Base-by-base conservation (phyloP, 2,113 vertebrate species). In the Spheniscus mendiculus region DNA sequence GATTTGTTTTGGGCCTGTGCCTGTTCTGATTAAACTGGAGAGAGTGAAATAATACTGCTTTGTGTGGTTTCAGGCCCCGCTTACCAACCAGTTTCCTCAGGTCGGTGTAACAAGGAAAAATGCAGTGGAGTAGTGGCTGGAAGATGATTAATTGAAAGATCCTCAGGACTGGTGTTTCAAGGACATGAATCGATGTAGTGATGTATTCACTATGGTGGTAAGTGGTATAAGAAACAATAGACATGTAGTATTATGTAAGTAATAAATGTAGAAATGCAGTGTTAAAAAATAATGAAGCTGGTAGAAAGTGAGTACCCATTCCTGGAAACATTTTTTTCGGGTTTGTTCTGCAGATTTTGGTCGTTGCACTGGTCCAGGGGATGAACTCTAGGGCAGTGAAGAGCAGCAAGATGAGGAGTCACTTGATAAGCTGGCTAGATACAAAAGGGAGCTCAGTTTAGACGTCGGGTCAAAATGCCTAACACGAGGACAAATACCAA, bases 11-110 rank as follows among this genome's bases (percentile, higher is more conserved):
- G 97, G 91, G 76, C 65, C 59, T 83, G 44, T 90, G 91, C 90
- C 95, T 88, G 65, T 85, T 96, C 87, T 93, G 86, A 96, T 97
- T 97, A 95, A 90, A 89, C 50, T 44, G 49, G 17, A 65, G 69
- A 76, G 78, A 71, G 44, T 25, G 73, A 85, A 86, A 94, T 89
- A 97, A 91, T 89, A 66, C n/a, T 42, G 29, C 73, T 91, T 91
- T 90, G 87, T 96, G 80, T 79, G 44, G 26, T 58, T 95, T 83
- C 71, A 83, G 62, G 23, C 16, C 87, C 36, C 11, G 65, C n/a
- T 91, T 72, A 94, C 66, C 67, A 90, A 55, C 36, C 65, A 83
- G 58, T 53, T 74, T 93, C 42, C 36, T 62, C 30, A 38, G 83
- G 88, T 53, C 55, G 76, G 59, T 19, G 36, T 74, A 74, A 83